A percentile compares a stretch with the other conserved stretches of the same genome.
Evolutionary conservation across 1,140 invertebrate species (phyloP).

Genomic region (Lepidurus couesii): DNA sequence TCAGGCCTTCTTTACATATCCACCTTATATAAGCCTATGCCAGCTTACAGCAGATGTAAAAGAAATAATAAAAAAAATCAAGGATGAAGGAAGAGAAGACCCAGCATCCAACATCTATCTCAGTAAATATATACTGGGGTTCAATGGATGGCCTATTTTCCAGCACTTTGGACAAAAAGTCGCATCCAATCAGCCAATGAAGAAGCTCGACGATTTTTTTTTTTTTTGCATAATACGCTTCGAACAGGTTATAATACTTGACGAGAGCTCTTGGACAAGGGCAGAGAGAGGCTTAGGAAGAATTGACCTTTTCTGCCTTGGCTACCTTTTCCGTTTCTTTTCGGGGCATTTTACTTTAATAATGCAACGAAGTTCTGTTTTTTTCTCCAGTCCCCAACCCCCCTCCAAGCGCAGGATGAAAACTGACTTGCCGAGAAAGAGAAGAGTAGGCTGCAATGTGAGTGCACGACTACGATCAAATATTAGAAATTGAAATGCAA

Average conservation of each 20-base stretch:
- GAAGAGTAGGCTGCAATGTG: not conserved
- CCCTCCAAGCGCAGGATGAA: not conserved
- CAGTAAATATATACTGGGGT: too few species aligned
- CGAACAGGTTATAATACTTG: not conserved
- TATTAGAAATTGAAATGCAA: conserved; percentile 22
- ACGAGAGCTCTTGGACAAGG: not conserved
- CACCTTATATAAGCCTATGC: too few species aligned
- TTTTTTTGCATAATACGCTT: not conserved
- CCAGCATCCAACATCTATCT: too few species aligned
- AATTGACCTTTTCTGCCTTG: not conserved
- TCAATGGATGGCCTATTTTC: too few species aligned
- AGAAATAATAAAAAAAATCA: too few species aligned
- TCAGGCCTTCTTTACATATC: too few species aligned
- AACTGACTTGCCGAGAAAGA: not conserved
- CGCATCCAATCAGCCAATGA: too few species aligned
- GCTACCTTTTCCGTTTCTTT: not conserved
- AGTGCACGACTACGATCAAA: not conserved
- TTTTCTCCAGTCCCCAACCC: not conserved
- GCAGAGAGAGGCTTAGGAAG: not conserved
- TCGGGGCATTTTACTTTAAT: not conserved
- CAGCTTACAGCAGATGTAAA: too few species aligned
- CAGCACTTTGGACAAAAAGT: too few species aligned
- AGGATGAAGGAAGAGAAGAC: too few species aligned
- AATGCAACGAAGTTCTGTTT: not conserved
- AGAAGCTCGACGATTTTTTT: too few species aligned